Evolutionary conservation across 1,140 invertebrate genomes (phyloP).

Genomic region (Drosophila orena): DNA sequence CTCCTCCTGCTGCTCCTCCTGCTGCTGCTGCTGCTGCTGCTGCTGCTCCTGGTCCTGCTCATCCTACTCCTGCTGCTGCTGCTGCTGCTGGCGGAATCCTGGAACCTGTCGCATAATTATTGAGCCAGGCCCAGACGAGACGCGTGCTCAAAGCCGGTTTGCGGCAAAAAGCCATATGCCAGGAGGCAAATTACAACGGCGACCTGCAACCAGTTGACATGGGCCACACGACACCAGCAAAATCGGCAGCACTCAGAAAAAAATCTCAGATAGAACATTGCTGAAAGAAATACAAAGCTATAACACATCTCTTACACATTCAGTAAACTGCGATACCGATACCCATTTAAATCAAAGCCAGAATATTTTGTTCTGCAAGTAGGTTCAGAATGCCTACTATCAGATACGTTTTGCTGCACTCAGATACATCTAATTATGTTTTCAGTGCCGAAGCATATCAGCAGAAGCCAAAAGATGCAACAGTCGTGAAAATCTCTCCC

Average conservation of each 20-base stretch:
- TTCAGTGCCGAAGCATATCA: conserved; percentile 10
- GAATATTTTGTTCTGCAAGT: too few species aligned
- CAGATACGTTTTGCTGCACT: not conserved
- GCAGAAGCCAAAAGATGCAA: conserved; percentile 60
- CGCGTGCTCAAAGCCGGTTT: conserved; percentile 81
- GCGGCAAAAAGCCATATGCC: conserved; percentile 70
- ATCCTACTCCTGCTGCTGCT: conserved; percentile 52
- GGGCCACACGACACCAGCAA: conserved; percentile 69
- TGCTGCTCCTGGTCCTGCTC: conserved; percentile 32
- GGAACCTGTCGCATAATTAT: conserved; percentile 80
- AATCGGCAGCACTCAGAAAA: conserved; percentile 20
- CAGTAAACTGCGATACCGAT: too few species aligned
- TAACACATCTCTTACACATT: too few species aligned
- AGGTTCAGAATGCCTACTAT: too few species aligned
- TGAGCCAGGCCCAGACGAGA: conserved; percentile 71
- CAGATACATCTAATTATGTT: not conserved
- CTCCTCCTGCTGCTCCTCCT: conserved; percentile 24
- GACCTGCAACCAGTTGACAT: conserved; percentile 71
- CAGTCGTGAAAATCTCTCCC: conserved; percentile 74
- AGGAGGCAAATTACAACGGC: conserved; percentile 72
- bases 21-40: conserved; percentile 35
- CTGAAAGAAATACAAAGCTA: too few species aligned
- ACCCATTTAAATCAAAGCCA: too few species aligned
- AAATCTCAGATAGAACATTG: not conserved
- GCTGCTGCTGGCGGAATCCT: conserved; percentile 51